Conservation (phyloP, 2,113 vertebrate species). For the Coreoperca whiteheadi region DNA sequence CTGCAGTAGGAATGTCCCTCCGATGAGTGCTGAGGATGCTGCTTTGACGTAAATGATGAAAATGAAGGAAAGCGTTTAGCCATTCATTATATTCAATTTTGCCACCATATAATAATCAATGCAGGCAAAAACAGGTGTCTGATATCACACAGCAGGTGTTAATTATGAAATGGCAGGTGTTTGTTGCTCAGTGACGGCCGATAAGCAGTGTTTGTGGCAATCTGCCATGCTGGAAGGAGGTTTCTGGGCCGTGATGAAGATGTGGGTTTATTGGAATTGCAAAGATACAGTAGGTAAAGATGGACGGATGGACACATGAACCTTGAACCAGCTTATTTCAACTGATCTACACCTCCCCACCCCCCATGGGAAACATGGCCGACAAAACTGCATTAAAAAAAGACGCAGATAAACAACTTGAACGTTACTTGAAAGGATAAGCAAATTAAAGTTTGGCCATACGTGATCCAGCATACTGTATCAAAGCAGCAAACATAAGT, state of each 20-base stretch:
- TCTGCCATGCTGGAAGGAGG: conserved; percentile 33
- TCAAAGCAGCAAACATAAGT: conserved; percentile 9
- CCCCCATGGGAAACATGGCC: neutral
- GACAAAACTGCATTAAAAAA: conserved; percentile 1
- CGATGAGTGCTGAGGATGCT: neutral
- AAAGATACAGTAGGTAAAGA: conserved; percentile 20
- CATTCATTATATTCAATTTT: conserved; percentile 45
- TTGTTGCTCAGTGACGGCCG: conserved; percentile 42
- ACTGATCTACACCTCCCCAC: neutral
- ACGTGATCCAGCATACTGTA: neutral
- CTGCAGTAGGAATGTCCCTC: neutral
- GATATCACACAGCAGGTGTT: conserved; percentile 66
- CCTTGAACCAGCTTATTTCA: neutral
- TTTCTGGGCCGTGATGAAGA: conserved; percentile 43
- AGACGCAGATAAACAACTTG: neutral
- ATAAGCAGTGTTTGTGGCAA: conserved; percentile 39
- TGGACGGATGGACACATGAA: conserved; percentile 39
- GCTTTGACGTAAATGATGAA: conserved; percentile 22
- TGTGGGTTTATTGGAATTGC: conserved; percentile 6
- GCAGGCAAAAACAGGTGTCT: conserved; percentile 59
- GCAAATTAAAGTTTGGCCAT: neutral
- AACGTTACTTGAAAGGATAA: conserved; percentile 2
- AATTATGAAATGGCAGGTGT: conserved; percentile 65
- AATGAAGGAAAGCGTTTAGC: conserved; percentile 46
- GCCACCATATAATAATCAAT: conserved; percentile 51